Evolutionary conservation across 53 echinoderm and acorn worm species (phyloP).

Genomic region (Patiria pectinifera): DNA sequence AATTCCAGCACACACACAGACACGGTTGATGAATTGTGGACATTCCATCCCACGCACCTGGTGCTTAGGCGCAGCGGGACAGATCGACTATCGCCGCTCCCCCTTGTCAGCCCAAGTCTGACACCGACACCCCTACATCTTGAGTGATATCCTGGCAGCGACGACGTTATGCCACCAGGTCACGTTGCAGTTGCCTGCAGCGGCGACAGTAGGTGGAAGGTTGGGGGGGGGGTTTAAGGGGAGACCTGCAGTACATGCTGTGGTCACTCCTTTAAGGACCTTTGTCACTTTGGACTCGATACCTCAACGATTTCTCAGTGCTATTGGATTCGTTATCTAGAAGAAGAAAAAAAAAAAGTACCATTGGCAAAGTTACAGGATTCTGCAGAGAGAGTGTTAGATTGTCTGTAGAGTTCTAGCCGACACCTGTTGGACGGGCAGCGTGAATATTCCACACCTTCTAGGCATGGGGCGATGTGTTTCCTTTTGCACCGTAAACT

Average conservation of each 20-base stretch:
- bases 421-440: constrained; percentile 10
- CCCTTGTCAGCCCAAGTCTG: background rate
- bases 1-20: background rate
- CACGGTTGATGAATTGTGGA: constrained; percentile 21
- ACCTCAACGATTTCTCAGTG: background rate
- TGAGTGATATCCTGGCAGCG: background rate
- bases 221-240: background rate
- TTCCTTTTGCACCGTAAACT: background rate
- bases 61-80: constrained; percentile 18
- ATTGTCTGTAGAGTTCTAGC: background rate
- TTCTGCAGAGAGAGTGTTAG: background rate
- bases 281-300: background rate
- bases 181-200: constrained; percentile 17
- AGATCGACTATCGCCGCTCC: constrained; percentile 28
- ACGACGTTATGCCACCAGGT: background rate
- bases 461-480: background rate
- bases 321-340: background rate
- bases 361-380: background rate
- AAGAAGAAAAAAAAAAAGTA: background rate
- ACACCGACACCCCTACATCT: constrained; percentile 45
- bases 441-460: background rate
- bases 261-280: background rate
- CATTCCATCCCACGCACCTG: constrained; percentile 37
- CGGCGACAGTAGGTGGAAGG: background rate
- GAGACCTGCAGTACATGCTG: background rate